A percentile compares a stretch with the other conserved stretches of the same genome.
These are phyloP conservation scores for Sinosuthora webbiana DNA, from an alignment of 2,113 vertebrate species.

Conservation along the genomic window DNA sequence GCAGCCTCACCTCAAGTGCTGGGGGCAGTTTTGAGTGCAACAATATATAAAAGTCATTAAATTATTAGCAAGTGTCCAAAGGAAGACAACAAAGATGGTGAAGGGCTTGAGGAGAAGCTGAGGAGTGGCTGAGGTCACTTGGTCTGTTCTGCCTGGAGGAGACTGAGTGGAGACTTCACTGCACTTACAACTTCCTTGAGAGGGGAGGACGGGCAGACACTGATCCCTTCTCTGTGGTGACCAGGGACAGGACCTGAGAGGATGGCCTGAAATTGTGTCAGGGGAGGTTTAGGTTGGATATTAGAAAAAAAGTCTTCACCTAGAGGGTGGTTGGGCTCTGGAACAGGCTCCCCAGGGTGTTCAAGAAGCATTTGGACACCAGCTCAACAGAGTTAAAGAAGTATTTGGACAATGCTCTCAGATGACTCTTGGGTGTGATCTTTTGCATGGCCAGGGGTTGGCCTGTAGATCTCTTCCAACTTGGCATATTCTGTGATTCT, in stretches of 20 bases:
- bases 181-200: accelerated
- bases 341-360: background rate
- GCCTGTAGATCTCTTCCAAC: background rate
- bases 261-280: accelerated
- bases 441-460: background rate
- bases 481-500: background rate
- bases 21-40: background rate
- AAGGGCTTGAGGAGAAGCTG: background rate
- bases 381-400: background rate
- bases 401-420: accelerated
- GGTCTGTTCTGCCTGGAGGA: background rate
- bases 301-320: background rate
- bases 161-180: background rate
- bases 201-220: accelerated
- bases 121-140: background rate
- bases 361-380: background rate
- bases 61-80: background rate
- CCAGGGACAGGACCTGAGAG: accelerated
- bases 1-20: accelerated
- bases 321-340: background rate
- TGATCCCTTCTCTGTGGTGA: background rate
- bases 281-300: background rate
- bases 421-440: background rate
- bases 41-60: background rate
- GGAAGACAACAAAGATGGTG: accelerated